These are phyloP conservation scores for Cephalopachus bancanus DNA, from an alignment of 2,797 vertebrate species.

Conservation along the genomic window DNA sequence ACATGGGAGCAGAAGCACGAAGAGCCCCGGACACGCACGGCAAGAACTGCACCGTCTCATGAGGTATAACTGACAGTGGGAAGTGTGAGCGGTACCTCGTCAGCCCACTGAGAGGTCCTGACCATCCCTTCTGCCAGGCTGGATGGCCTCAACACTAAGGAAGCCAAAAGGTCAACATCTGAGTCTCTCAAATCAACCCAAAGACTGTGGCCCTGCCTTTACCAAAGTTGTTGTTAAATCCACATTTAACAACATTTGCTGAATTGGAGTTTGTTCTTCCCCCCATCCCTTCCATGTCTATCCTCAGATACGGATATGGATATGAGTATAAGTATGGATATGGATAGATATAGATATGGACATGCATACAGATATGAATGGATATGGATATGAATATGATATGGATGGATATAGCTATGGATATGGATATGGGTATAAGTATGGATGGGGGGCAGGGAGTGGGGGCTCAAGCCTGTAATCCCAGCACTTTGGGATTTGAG, in stretches of 20 bases:
- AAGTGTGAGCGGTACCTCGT: too few species aligned
- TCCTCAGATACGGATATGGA: neutral
- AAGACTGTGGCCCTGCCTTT: neutral
- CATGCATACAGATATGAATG: neutral
- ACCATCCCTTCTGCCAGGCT: neutral
- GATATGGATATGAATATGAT: neutral
- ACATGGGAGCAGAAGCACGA: neutral
- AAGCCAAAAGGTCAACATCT: neutral
- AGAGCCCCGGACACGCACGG: neutral
- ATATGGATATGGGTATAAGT: neutral
- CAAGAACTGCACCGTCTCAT: neutral
- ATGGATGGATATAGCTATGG: neutral
- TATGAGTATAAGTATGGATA: neutral
- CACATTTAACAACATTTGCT: neutral
- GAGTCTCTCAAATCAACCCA: neutral
- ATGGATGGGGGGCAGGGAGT: neutral
- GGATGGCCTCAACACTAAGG: neutral
- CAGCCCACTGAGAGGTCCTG: neutral
- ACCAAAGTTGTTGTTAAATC: neutral
- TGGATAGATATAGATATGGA: neutral
- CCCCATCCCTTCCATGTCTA: neutral
- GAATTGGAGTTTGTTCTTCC: neutral
- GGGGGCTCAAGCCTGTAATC: neutral
- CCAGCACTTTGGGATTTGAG: neutral
- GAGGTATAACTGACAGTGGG: neutral